Percentiles rank a stretch among this genome's conserved stretches.
These are phyloP conservation scores for Epinotia demarniana DNA, from an alignment of 2,888 invertebrate genomes.

Conservation along the genomic window DNA sequence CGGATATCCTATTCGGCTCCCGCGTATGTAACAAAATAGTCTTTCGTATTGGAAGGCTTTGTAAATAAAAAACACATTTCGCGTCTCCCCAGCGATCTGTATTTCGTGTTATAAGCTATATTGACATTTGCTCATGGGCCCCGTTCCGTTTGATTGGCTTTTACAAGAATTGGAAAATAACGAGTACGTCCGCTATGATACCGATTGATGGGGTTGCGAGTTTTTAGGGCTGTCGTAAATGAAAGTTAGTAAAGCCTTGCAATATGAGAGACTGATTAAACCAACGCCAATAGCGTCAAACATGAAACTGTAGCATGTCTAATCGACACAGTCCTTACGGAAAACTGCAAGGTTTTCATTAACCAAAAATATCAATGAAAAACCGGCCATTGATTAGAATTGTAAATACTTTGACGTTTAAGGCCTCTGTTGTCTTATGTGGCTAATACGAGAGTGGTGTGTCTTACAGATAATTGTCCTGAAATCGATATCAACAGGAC, in stretches of 20 bases:
- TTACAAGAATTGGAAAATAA: slow-evolving; percentile 73
- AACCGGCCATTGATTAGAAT: too few species aligned
- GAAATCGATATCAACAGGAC: too few species aligned
- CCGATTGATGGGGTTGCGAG: slow-evolving; percentile 39
- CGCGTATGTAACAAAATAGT: slow-evolving; percentile 45
- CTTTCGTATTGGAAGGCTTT: slow-evolving; percentile 45
- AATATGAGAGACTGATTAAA: slow-evolving; percentile 19
- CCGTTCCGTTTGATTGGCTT: slow-evolving; percentile 71
- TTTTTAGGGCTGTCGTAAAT: slow-evolving; percentile 43
- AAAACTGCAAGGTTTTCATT: too few species aligned
- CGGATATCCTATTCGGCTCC: slow-evolving; percentile 23
- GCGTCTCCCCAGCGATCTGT: slow-evolving; percentile 59
- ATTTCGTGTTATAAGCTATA: slow-evolving; percentile 66
- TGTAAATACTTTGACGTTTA: too few species aligned
- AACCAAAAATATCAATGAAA: neutral
- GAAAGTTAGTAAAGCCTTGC: slow-evolving; percentile 19
- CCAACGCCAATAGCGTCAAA: neutral
- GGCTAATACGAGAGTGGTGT: too few species aligned
- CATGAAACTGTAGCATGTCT: neutral
- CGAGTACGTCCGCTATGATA: slow-evolving; percentile 49
- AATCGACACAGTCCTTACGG: neutral
- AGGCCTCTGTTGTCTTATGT: too few species aligned
- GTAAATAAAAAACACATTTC: slow-evolving; percentile 64
- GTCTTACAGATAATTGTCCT: too few species aligned
- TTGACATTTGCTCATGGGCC: slow-evolving; percentile 65